Conservation (phyloP, 2,888 invertebrate genomes). For the Melanostoma mellinum region DNA sequence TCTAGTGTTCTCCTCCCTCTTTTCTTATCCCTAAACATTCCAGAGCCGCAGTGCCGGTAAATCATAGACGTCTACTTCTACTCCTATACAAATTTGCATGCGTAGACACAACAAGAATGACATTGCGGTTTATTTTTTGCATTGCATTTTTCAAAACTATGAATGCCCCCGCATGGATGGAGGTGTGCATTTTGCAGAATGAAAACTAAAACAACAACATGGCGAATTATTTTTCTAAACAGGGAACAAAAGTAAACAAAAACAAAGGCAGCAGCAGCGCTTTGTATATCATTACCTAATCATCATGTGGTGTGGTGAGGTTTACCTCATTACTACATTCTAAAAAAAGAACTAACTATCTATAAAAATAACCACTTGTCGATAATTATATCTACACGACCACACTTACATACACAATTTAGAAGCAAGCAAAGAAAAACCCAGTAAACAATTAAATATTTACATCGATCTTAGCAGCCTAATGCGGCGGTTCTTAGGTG, state of each 20-base stretch:
- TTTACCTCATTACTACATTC: constrained; percentile 24
- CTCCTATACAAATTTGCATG: constrained; percentile 34
- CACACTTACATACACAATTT: not conserved
- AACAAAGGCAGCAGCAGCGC: constrained; percentile 12
- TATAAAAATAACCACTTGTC: constrained; percentile 41
- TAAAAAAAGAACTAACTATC: constrained; percentile 39
- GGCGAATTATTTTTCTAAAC: constrained; percentile 3
- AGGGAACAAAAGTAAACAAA: constrained; percentile 50
- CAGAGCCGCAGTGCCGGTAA: constrained; percentile 1
- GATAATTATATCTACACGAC: constrained; percentile 16
- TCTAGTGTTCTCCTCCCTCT: not conserved
- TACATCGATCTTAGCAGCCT: not conserved
- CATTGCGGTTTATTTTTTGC: constrained; percentile 59
- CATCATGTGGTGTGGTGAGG: constrained; percentile 27
- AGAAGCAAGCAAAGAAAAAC: constrained; percentile 23
- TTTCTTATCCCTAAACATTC: not conserved
- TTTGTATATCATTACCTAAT: constrained; percentile 47
- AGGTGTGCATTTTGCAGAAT: constrained; percentile 4
- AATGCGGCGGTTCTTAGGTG: not conserved
- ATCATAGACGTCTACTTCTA: not conserved
- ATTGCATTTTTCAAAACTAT: constrained; percentile 7
- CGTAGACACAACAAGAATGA: constrained; percentile 62
- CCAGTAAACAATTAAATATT: constrained; percentile 29
- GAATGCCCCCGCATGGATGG: not conserved
- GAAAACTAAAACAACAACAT: constrained; percentile 40